These are phyloP conservation scores for Erebia epiphron DNA, from an alignment of 2,888 invertebrate species.

Conservation along the genomic window DNA sequence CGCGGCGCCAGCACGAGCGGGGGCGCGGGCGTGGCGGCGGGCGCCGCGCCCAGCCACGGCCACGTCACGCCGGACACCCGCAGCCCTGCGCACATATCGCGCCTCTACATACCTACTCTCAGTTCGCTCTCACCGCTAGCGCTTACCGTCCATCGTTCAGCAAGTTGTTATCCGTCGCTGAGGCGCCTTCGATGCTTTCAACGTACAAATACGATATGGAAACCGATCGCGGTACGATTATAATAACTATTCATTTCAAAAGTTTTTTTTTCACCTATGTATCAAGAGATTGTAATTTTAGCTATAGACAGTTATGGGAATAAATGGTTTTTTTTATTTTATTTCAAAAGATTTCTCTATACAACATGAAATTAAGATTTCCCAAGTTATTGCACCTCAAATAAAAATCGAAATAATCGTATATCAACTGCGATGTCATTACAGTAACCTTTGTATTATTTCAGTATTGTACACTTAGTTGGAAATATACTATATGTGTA, in stretches of 20 bases:
- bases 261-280: no score
- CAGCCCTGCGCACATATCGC: conserved; percentile 85
- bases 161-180: not conserved
- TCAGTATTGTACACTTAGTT: not conserved
- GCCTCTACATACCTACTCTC: conserved; percentile 64
- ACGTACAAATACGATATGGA: conserved; percentile 2
- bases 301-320: no score
- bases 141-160: conserved; percentile 20
- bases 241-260: not conserved
- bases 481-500: not conserved
- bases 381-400: not conserved
- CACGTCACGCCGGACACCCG: conserved; percentile 90
- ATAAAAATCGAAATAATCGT: not conserved
- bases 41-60: conserved; percentile 88
- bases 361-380: not conserved
- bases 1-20: conserved; percentile 89
- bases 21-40: conserved; percentile 84
- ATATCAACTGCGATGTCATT: not conserved
- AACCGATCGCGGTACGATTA: not conserved
- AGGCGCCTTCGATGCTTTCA: conserved; percentile 4
- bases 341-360: not conserved
- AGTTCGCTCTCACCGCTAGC: conserved; percentile 43
- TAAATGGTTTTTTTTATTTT: no score
- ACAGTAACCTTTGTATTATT: no score
- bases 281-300: no score